Percentiles rank a stretch among this genome's conserved stretches.
These are phyloP conservation scores for Peromyscus eremicus DNA, from an alignment of 2,797 vertebrate species.

Conservation along the genomic window DNA sequence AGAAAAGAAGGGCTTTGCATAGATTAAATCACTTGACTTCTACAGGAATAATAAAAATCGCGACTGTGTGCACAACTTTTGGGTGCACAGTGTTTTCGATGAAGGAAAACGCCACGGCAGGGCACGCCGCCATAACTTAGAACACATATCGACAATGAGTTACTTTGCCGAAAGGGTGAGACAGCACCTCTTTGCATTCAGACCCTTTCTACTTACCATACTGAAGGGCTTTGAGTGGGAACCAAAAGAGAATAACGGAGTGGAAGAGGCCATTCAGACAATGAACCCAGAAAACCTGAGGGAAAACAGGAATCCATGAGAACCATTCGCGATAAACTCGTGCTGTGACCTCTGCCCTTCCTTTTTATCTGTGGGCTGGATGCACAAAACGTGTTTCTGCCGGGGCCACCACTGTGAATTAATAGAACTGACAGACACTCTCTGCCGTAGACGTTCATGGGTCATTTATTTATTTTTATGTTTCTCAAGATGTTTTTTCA, in stretches of 20 bases:
- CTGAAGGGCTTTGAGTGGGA: constrained; percentile 99
- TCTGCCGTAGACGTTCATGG: constrained; percentile 92
- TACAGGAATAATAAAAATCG: constrained; percentile 74
- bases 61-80: constrained; percentile 49
- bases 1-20: constrained; percentile 79
- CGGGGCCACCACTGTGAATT: constrained; percentile 92
- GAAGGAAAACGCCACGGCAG: constrained; percentile 70
- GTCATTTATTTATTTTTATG: constrained; percentile 90
- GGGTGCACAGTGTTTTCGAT: constrained; percentile 61
- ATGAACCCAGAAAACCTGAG: constrained; percentile 99
- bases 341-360: constrained; percentile 94
- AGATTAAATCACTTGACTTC: constrained; percentile 79
- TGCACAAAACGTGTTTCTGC: constrained; percentile 97
- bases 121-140: constrained; percentile 16
- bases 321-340: constrained; percentile 94
- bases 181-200: constrained; percentile 72
- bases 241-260: constrained; percentile 99
- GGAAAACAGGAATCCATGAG: constrained; percentile 93
- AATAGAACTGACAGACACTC: constrained; percentile 96
- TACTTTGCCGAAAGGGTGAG: constrained; percentile 70
- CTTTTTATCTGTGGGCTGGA: constrained; percentile 94
- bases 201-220: constrained; percentile 93
- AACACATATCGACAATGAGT: constrained; percentile 51
- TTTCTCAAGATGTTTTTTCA: constrained; percentile 85
- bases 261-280: constrained; percentile 99